Evolutionary conservation across 2,888 invertebrate species (phyloP).

Genomic region (Dolichopus griseipennis): DNA sequence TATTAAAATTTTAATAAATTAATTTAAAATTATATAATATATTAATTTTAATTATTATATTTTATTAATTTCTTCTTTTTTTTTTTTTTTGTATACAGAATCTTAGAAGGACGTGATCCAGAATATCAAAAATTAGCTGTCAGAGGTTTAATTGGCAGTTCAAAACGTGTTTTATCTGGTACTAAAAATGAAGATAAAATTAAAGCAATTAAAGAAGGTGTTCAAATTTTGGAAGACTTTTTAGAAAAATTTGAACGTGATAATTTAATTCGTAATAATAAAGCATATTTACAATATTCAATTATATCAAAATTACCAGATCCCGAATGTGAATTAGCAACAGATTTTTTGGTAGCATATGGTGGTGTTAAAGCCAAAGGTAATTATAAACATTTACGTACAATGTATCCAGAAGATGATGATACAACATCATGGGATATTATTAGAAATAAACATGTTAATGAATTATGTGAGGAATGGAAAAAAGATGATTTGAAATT

Average conservation of each 20-base stretch:
- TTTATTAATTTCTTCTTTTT: too few species aligned
- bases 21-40: too few species aligned
- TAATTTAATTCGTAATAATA: conserved; percentile 59
- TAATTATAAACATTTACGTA: conserved; percentile 61
- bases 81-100: conserved; percentile 29
- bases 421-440: conserved; percentile 64
- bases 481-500: conserved; percentile 55
- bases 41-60: too few species aligned
- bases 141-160: conserved; percentile 60
- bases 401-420: conserved; percentile 49
- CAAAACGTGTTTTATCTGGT: conserved; percentile 62
- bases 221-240: conserved; percentile 61
- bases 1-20: too few species aligned
- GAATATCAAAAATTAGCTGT: conserved; percentile 68
- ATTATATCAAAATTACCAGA: conserved; percentile 52
- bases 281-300: conserved; percentile 56
- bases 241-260: conserved; percentile 62
- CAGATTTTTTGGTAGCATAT: conserved; percentile 56
- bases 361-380: conserved; percentile 51
- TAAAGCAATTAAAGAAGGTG: conserved; percentile 63
- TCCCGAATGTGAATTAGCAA: conserved; percentile 46
- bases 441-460: conserved; percentile 55
- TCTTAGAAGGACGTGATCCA: conserved; percentile 63
- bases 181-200: conserved; percentile 69
- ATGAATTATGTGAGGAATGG: conserved; percentile 48